Conservation (phyloP, 1,140 invertebrate genomes). For the Ceratosolen solmsi region DNA sequence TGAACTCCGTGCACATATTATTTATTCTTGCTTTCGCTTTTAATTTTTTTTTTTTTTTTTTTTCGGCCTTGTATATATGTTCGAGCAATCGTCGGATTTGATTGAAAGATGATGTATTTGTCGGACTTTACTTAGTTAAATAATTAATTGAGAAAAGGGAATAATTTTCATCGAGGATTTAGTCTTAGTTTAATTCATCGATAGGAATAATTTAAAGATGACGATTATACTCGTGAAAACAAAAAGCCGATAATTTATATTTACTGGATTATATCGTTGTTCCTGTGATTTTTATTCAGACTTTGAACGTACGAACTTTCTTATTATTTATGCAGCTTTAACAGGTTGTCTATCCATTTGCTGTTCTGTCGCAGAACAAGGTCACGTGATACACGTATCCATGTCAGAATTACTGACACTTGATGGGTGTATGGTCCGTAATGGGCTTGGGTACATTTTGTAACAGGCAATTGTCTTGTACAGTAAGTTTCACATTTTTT, state of each 20-base stretch:
- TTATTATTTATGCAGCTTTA: neutral
- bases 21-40: neutral
- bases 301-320: neutral
- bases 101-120: too few species aligned
- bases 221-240: too few species aligned
- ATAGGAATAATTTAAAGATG: too few species aligned
- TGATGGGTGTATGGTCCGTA: neutral
- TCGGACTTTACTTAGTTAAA: too few species aligned
- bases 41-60: neutral
- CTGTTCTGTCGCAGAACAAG: neutral
- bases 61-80: neutral
- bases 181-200: too few species aligned
- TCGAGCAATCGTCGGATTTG: neutral
- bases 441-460: neutral
- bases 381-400: neutral
- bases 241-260: neutral
- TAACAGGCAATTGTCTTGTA: slow-evolving; percentile 7
- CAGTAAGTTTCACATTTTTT: neutral
- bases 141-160: too few species aligned
- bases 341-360: neutral
- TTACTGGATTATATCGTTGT: neutral
- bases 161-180: too few species aligned
- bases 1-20: neutral
- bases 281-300: neutral
- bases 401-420: neutral